These are phyloP conservation scores for Dromaius novaehollandiae DNA, from an alignment of 2,113 vertebrate species.

Conservation along the genomic window DNA sequence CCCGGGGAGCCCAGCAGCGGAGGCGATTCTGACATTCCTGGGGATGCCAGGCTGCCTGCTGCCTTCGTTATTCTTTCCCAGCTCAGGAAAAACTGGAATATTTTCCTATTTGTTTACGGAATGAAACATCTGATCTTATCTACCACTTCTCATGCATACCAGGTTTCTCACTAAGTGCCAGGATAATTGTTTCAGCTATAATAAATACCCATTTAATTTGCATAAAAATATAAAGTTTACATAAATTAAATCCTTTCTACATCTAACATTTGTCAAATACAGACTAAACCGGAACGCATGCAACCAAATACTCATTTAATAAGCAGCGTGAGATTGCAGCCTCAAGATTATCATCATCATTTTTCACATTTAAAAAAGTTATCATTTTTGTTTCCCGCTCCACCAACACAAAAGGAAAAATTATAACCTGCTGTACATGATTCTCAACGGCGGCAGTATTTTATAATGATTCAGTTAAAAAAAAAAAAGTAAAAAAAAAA, in stretches of 20 bases:
- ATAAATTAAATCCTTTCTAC: constrained; percentile 79
- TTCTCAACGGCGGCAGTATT: constrained; percentile 8
- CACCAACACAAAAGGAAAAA: constrained; percentile 9
- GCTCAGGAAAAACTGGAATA: constrained; percentile 55
- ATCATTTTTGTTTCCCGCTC: background rate
- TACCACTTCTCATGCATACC: constrained; percentile 67
- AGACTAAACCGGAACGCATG: constrained; percentile 56
- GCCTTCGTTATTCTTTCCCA: constrained; percentile 20
- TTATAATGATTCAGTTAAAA: background rate
- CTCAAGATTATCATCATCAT: constrained; percentile 31
- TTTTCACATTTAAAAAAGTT: constrained; percentile 54
- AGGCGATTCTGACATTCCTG: constrained; percentile 64
- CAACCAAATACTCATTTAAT: constrained; percentile 55
- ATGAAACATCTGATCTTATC: constrained; percentile 67
- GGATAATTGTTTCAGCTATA: constrained; percentile 79
- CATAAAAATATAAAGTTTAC: constrained; percentile 84
- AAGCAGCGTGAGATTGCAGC: constrained; percentile 59
- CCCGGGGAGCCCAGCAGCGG: constrained; percentile 31
- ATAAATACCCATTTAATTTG: constrained; percentile 82
- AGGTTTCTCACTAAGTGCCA: constrained; percentile 72
- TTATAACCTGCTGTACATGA: constrained; percentile 3
- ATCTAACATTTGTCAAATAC: constrained; percentile 74
- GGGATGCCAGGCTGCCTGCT: constrained; percentile 52
- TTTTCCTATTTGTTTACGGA: constrained; percentile 75
- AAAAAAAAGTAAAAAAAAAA: background rate